phyloP scores from a whole-genome alignment of 2,797 vertebrate genomes.

The Hemibagrus guttatus region DNA sequence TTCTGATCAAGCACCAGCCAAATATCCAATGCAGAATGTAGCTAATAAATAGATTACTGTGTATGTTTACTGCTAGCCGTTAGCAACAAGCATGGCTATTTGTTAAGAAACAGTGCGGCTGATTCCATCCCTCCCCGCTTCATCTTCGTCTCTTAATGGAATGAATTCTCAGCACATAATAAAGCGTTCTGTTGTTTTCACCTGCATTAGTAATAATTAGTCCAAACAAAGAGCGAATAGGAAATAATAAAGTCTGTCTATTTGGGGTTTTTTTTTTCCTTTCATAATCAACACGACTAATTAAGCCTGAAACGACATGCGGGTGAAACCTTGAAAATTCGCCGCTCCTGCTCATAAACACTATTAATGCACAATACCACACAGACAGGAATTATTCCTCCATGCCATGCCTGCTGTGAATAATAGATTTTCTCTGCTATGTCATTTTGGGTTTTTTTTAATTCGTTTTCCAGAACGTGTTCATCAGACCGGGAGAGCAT shows the following conservation, averaged over 20 bases:
- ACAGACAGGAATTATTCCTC: slow-evolving; percentile 76
- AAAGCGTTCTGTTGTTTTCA: slow-evolving; percentile 65
- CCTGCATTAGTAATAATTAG: slow-evolving; percentile 76
- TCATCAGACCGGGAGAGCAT: neutral
- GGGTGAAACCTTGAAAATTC: slow-evolving; percentile 53
- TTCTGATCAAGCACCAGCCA: neutral
- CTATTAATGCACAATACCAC: slow-evolving; percentile 78
- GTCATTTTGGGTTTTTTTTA: slow-evolving; percentile 41
- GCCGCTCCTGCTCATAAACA: slow-evolving; percentile 69
- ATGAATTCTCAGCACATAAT: slow-evolving; percentile 51
- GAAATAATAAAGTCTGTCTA: slow-evolving; percentile 69
- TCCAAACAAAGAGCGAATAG: slow-evolving; percentile 76
- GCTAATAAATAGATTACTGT: neutral
- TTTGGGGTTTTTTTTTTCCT: slow-evolving; percentile 70
- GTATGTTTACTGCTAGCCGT: neutral
- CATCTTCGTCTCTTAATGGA: neutral
- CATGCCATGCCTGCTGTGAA: slow-evolving; percentile 73
- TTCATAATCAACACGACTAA: slow-evolving; percentile 75
- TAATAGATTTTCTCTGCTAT: slow-evolving; percentile 77
- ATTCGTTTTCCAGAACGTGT: neutral
- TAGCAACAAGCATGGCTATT: neutral
- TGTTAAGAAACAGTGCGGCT: neutral
- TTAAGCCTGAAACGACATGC: slow-evolving; percentile 76
- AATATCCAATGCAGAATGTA: neutral
- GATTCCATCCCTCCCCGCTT: neutral